Percentiles rank a stretch among this genome's conserved stretches.
These are phyloP conservation scores for Albula glossodonta DNA, from an alignment of 2,113 vertebrate species.

Conservation along the genomic window DNA sequence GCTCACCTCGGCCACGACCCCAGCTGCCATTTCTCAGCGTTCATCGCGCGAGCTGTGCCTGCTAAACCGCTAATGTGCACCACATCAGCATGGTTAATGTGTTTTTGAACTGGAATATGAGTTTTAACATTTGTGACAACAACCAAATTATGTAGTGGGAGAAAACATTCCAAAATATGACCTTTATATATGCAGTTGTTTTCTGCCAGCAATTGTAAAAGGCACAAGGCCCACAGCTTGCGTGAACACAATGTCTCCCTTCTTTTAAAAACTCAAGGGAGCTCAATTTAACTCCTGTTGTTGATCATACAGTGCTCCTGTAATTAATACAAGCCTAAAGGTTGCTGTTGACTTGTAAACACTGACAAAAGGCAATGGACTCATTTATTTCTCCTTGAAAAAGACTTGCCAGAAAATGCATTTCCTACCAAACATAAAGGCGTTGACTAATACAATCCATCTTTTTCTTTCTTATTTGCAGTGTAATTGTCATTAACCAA, in stretches of 20 bases:
- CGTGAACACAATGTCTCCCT: neutral
- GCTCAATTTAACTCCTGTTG: neutral
- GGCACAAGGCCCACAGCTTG: neutral
- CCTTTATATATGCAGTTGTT: too few relatives aligned
- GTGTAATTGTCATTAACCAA: neutral
- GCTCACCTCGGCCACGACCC: neutral
- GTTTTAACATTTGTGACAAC: too few relatives aligned
- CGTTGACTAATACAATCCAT: neutral
- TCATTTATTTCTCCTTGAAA: neutral
- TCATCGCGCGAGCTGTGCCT: too few relatives aligned
- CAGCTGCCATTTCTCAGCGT: neutral
- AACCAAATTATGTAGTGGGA: too few relatives aligned
- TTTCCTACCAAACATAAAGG: neutral
- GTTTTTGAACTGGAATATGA: neutral
- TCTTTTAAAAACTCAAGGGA: neutral
- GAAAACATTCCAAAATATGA: too few relatives aligned
- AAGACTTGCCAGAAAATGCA: neutral
- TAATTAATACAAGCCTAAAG: neutral
- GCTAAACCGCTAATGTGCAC: neutral
- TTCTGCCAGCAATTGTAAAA: neutral
- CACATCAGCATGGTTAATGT: neutral
- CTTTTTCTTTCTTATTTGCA: neutral
- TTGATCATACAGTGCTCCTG: neutral
- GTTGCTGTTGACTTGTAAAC: neutral
- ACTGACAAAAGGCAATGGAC: neutral